Conservation (phyloP, 64 coral and sea anemone species). For the Trachythela sp. region DNA sequence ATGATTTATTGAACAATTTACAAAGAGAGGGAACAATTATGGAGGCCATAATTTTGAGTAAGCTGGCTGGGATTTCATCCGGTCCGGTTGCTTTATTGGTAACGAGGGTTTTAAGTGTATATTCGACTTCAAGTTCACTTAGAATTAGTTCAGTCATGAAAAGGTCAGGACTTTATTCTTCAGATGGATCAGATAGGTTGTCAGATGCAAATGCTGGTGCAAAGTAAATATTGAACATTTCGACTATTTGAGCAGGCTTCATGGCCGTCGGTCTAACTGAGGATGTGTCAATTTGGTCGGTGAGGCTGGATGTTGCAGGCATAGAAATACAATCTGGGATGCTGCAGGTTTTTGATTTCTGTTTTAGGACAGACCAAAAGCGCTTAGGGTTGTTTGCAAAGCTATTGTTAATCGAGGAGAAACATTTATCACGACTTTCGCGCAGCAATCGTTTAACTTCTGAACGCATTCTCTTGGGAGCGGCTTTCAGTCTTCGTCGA, state of each 20-base stretch:
- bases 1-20: not conserved
- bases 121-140: not conserved
- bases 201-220: not conserved
- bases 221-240: not conserved
- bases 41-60: too few species aligned
- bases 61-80: too few species aligned
- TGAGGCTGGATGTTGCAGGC: not conserved
- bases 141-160: not conserved
- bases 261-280: not conserved
- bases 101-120: too few species aligned
- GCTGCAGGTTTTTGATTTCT: constrained; percentile 28
- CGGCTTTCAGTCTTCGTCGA: constrained; percentile 24
- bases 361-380: constrained; percentile 40
- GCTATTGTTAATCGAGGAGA: not conserved
- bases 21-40: too few species aligned
- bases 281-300: not conserved
- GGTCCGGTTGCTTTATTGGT: too few species aligned
- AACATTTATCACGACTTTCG: not conserved
- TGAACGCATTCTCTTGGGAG: constrained; percentile 19
- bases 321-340: constrained; percentile 29
- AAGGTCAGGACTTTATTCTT: not conserved
- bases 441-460: not conserved
- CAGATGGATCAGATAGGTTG: not conserved
- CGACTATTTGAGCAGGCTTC: not conserved
- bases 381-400: not conserved